Evolutionary conservation across 92 coral and sea anemone species (phyloP).

Genomic region (Blastomussa wellsi): DNA sequence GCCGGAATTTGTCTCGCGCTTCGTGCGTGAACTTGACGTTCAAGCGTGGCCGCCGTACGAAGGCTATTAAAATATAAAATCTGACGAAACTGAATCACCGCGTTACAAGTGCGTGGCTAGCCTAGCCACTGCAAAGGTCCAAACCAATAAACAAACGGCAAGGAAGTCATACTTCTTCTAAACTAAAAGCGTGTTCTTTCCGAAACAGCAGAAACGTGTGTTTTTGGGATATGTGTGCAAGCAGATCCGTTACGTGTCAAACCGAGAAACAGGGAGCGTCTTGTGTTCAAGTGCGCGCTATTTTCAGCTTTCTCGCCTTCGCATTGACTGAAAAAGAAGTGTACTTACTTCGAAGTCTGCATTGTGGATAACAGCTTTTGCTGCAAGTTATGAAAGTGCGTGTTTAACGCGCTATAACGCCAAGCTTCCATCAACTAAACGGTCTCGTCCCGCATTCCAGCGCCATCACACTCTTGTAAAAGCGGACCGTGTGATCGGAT

Average conservation of each 20-base stretch:
- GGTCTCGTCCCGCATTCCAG: slow-evolving; percentile 35
- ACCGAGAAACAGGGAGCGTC: slow-evolving; percentile 9
- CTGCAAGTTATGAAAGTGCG: slow-evolving; percentile 48
- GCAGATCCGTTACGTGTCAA: slow-evolving; percentile 30
- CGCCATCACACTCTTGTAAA: slow-evolving; percentile 28
- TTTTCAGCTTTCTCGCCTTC: neutral
- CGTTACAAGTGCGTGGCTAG: too few relatives aligned
- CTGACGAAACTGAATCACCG: too few relatives aligned
- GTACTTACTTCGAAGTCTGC: slow-evolving; percentile 40
- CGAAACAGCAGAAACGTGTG: neutral
- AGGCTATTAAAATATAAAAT: too few relatives aligned
- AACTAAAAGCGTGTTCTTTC: neutral
- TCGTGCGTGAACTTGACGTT: neutral
- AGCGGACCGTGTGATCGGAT: slow-evolving; percentile 26
- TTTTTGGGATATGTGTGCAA: neutral
- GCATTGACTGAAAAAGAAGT: neutral
- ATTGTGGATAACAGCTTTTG: slow-evolving; percentile 43
- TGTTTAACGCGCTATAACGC: slow-evolving; percentile 62
- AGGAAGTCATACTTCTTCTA: neutral
- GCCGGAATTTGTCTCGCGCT: too few relatives aligned
- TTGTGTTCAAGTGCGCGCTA: too few relatives aligned
- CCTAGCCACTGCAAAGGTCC: neutral
- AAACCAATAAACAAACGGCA: neutral
- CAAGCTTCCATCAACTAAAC: slow-evolving; percentile 61
- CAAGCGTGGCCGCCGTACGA: too few relatives aligned